A percentile compares a stretch with the other conserved stretches of the same genome.
Conservation (phyloP, 2,797 vertebrate species). For the Petrocephalus sullivani region DNA sequence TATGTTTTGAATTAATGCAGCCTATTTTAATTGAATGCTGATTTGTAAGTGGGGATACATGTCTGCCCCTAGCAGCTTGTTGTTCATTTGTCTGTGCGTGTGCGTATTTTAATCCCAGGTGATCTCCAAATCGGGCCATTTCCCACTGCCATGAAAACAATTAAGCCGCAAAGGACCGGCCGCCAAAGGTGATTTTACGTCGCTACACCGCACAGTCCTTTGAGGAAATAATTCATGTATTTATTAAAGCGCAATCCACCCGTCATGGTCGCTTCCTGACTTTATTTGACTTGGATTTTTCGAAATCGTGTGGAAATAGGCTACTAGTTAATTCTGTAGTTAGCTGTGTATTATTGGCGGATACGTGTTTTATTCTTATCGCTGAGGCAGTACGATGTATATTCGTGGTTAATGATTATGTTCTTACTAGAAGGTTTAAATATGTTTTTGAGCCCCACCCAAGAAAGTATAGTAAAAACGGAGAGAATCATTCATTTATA, state of each 20-base stretch:
- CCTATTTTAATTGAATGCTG: not conserved
- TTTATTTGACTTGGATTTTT: not conserved
- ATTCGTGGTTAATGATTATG: not conserved
- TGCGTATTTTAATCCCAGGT: not conserved
- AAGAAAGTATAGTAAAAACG: not conserved
- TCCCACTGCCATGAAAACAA: not conserved
- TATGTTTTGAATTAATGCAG: not conserved
- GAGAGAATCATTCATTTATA: not conserved
- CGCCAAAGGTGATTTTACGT: not conserved
- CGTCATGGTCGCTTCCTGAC: not conserved
- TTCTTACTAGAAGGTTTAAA: not conserved
- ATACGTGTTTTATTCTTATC: not conserved
- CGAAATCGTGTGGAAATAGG: not conserved
- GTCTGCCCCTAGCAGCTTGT: not conserved
- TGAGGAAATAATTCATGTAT: not conserved
- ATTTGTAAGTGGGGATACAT: not conserved
- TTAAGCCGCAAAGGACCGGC: not conserved
- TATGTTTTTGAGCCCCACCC: not conserved
- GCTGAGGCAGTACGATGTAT: not conserved
- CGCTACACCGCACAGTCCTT: not conserved
- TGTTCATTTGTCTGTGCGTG: not conserved
- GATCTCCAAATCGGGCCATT: not conserved
- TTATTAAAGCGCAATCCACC: not conserved
- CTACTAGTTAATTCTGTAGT: not conserved
- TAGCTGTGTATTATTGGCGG: not conserved